Evolutionary conservation across 2,113 vertebrate species (phyloP), one percentile per base, ranked within the genome.

Genomic region (Phrynocephalus versicolor): DNA sequence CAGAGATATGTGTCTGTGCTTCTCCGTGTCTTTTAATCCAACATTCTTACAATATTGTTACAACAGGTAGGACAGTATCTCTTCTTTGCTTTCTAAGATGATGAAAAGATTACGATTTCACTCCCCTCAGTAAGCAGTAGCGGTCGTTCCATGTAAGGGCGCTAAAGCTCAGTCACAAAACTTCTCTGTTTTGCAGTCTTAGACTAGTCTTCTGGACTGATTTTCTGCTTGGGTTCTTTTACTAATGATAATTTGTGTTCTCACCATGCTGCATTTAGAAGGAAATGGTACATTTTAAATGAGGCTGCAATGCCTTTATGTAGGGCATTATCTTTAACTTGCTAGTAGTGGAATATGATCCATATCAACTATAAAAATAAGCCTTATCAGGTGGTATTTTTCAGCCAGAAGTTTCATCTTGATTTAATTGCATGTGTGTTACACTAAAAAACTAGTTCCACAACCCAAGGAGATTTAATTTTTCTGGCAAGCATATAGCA

Each of bases 221-320:
- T 96, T 96, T 96, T 93, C 93, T 93, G 93, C 92, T 92, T 93
- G 91, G 77, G 72, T 85, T 90, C 90, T 92, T 94, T 81, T 86
- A 91, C 91, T 96, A 94, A 95, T 94, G 94, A 94, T 96, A 94
- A 96, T 96, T 94, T 96, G 92, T 93, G 91, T 93, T 94, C 94
- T 94, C 91, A 90, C 91, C 90, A 92, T 92, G 90, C 92, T 89
- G 85, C 89, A 83, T 89, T 94, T 92, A 88, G 74, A 14, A n/a
- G 88, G 80, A 89, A 93, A 94, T 80, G 83, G 78, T 74, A 92
- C 85, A 81, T 90, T 94, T 94, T 85, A 92, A 93, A 93, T 88
- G 89, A 94, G 85, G 83, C 89, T 79, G 78, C 83, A 89, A 72
- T 74, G 51, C 45, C 41, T 75, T n/a, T 75, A 33, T 0, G 0